These are phyloP conservation scores for Stenoptilia bipunctidactyla DNA, from an alignment of 2,888 invertebrate species.

Conservation along the genomic window DNA sequence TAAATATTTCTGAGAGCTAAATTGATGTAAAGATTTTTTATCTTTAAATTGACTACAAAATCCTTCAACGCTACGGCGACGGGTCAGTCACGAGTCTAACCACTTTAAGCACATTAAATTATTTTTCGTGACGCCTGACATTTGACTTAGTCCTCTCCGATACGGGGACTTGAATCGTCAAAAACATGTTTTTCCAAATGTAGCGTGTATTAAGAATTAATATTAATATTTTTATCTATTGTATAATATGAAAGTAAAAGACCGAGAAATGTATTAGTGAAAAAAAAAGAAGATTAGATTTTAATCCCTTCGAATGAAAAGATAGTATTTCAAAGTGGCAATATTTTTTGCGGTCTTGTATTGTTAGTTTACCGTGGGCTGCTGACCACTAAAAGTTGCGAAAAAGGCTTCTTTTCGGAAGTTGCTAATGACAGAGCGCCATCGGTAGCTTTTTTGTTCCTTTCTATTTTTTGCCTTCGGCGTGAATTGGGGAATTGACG, in stretches of 20 bases:
- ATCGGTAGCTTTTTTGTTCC: conserved; percentile 46
- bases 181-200: conserved; percentile 27
- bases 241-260: no score
- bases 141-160: conserved; percentile 28
- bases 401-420: conserved; percentile 60
- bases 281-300: background rate
- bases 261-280: no score
- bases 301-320: background rate
- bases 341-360: conserved; percentile 29
- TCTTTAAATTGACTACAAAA: background rate
- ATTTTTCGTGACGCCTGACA: conserved; percentile 49
- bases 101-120: conserved; percentile 55
- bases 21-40: conserved; percentile 35
- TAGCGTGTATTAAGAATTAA: conserved; percentile 4
- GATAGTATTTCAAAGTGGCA: conserved; percentile 28
- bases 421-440: conserved; percentile 66
- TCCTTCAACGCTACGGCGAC: conserved; percentile 15
- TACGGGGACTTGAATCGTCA: conserved; percentile 29
- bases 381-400: conserved; percentile 39
- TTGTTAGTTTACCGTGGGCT: conserved; percentile 58
- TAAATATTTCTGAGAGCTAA: conserved; percentile 51
- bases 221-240: background rate
- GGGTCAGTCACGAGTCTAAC: conserved; percentile 53
- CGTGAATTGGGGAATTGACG: conserved; percentile 42
- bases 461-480: conserved; percentile 29